Evolutionary conservation across 2,888 invertebrate species (phyloP).

Genomic region (Acrobasis suavella): DNA sequence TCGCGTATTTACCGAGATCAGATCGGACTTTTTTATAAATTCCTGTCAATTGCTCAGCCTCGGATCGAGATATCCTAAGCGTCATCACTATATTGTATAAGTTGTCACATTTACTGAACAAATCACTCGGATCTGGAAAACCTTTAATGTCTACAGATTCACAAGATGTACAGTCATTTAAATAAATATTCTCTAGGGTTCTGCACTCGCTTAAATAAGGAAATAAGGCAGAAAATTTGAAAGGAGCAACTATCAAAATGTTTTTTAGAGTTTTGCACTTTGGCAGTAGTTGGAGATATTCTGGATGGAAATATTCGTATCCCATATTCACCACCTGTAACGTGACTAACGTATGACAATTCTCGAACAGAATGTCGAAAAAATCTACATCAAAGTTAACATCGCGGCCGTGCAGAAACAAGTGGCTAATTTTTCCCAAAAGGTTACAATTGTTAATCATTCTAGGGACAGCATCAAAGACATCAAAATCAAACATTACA

Average conservation of each 20-base stretch:
- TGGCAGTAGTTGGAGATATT: background rate
- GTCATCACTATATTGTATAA: background rate
- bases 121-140: background rate
- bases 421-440: too few species aligned
- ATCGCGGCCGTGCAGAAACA: background rate
- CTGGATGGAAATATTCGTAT: background rate
- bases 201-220: background rate
- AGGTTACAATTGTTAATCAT: background rate
- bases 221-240: background rate
- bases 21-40: too few species aligned
- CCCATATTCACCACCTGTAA: background rate
- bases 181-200: background rate
- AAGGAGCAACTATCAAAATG: background rate
- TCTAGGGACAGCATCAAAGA: background rate
- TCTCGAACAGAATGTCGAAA: background rate
- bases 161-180: background rate
- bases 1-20: too few species aligned
- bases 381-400: background rate
- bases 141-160: background rate
- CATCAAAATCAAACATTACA: background rate
- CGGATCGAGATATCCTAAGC: too few species aligned
- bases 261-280: background rate
- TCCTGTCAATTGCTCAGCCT: too few species aligned
- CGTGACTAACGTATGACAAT: background rate
- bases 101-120: background rate